phyloP scores from a whole-genome alignment of 2,113 vertebrate species.

The Poeciliopsis occidentalis region DNA sequence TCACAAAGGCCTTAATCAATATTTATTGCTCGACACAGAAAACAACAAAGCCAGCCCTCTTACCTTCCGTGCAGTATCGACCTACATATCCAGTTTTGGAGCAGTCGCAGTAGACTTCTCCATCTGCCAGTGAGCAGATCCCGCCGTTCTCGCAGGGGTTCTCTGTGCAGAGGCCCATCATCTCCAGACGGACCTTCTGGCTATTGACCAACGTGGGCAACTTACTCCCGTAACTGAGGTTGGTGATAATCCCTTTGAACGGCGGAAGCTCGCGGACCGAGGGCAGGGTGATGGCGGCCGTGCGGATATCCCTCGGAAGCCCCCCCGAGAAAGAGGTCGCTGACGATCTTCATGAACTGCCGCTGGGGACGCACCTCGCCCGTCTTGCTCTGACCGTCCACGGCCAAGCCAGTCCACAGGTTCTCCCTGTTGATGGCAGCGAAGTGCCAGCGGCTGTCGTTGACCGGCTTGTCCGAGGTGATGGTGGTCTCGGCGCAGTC shows the following conservation, averaged over 20 bases:
- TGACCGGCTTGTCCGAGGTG: slow-evolving; percentile 85
- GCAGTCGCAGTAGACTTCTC: slow-evolving; percentile 93
- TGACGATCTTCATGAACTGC: slow-evolving; percentile 94
- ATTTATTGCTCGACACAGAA: slow-evolving; percentile 50
- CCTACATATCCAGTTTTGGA: slow-evolving; percentile 92
- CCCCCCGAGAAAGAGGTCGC: slow-evolving; percentile 95
- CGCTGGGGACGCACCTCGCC: slow-evolving; percentile 88
- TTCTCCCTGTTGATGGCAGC: slow-evolving; percentile 89
- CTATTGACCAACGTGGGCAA: slow-evolving; percentile 89
- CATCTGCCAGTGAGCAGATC: slow-evolving; percentile 90
- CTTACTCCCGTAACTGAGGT: slow-evolving; percentile 91
- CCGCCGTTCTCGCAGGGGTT: slow-evolving; percentile 96
- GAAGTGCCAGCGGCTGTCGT: slow-evolving; percentile 94
- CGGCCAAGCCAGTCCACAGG: slow-evolving; percentile 85
- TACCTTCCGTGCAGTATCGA: slow-evolving; percentile 96
- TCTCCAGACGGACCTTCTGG: slow-evolving; percentile 87
- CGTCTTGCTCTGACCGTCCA: slow-evolving; percentile 87
- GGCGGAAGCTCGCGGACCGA: slow-evolving; percentile 84
- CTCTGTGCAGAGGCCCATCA: slow-evolving; percentile 90
- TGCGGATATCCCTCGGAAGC: slow-evolving; percentile 89
- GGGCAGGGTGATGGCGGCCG: slow-evolving; percentile 88
- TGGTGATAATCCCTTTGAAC: slow-evolving; percentile 92
- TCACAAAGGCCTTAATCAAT: slow-evolving; percentile 50
- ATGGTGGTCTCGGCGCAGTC: slow-evolving; percentile 92
- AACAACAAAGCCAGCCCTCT: slow-evolving; percentile 61